Conservation (phyloP, 2,113 vertebrate species). For the Hyperoodon ampullatus region DNA sequence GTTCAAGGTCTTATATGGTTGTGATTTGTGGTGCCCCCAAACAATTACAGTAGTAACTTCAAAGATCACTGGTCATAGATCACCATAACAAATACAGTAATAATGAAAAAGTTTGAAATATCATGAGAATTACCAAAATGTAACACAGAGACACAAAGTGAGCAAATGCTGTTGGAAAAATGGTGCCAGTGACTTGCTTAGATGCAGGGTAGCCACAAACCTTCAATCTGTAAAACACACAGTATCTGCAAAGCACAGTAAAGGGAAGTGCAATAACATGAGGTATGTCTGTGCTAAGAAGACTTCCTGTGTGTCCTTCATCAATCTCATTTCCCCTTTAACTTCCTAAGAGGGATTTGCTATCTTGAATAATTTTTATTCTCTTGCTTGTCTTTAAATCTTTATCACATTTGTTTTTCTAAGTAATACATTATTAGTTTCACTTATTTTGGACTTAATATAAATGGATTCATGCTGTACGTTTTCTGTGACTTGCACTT, state of each 20-base stretch:
- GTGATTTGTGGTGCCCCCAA: neutral
- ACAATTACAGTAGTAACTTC: neutral
- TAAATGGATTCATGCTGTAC: neutral
- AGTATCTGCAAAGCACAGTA: neutral
- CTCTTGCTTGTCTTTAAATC: neutral
- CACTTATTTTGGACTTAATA: slow-evolving; percentile 40
- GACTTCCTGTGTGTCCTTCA: neutral
- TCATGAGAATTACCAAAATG: neutral
- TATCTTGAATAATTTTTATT: slow-evolving; percentile 4
- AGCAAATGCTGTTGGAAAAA: neutral
- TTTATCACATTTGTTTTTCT: neutral
- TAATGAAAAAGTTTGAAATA: neutral
- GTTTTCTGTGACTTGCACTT: neutral
- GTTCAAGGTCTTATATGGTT: neutral
- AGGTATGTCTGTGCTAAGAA: neutral
- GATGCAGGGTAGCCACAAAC: neutral
- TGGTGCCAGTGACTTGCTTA: neutral
- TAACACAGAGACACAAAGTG: neutral
- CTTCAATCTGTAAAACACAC: neutral
- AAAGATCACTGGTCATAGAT: neutral
- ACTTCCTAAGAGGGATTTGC: neutral
- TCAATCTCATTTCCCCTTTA: neutral
- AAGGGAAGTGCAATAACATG: neutral
- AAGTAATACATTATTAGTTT: neutral
- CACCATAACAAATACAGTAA: neutral